Conservation (phyloP, 2,888 invertebrate genomes). For the Synanthedon tipuliformis region DNA sequence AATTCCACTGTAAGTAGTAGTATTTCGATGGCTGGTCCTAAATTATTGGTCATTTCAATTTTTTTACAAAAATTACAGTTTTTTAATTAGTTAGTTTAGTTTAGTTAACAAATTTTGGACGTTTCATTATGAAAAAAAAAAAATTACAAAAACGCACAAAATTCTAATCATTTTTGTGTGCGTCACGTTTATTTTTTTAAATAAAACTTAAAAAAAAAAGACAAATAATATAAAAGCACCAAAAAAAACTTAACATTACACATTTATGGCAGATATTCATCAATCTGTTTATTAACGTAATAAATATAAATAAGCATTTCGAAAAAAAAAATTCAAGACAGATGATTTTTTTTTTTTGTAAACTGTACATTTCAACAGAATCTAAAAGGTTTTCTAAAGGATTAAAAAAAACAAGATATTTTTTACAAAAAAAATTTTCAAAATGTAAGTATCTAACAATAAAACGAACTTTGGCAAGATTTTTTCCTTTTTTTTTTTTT, state of each 20-base stretch:
- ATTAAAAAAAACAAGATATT: background rate
- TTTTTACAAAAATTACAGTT: too few relatives aligned
- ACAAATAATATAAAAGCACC: constrained; percentile 12
- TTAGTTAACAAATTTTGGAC: too few relatives aligned
- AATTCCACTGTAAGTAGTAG: too few relatives aligned
- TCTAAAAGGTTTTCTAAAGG: background rate
- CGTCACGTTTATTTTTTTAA: constrained; percentile 1
- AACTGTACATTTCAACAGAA: background rate
- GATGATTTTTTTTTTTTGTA: background rate
- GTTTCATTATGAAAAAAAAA: too few relatives aligned
- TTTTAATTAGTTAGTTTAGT: too few relatives aligned
- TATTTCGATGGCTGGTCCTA: too few relatives aligned
- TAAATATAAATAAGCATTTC: background rate
- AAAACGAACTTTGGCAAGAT: constrained; percentile 20
- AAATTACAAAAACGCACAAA: too few relatives aligned
- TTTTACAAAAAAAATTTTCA: constrained; percentile 10
- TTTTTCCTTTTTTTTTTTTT: constrained; percentile 13
- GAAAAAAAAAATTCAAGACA: background rate
- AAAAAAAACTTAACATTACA: background rate
- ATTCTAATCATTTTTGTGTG: too few relatives aligned
- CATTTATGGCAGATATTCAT: background rate
- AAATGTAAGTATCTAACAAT: constrained; percentile 18
- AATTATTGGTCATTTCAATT: too few relatives aligned
- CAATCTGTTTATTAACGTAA: background rate
- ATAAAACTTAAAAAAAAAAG: constrained; percentile 14